A percentile compares a stretch with the other conserved stretches of the same genome.
Conservation (phyloP, 2,113 vertebrate genomes). For the Chamaea fasciata region DNA sequence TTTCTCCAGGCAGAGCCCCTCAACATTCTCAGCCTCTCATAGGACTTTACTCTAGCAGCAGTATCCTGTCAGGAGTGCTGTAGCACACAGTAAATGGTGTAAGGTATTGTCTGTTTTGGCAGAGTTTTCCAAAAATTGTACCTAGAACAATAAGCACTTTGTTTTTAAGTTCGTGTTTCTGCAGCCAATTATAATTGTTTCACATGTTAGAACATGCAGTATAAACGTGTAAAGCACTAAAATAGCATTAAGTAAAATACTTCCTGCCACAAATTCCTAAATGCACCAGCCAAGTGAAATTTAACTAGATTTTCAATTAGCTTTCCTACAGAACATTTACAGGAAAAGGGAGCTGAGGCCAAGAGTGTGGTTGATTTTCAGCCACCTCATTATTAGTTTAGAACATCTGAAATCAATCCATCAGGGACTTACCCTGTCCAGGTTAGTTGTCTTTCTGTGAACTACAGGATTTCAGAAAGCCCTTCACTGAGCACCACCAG, state of each 20-base stretch:
- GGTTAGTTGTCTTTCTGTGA: not conserved
- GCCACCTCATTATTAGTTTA: not conserved
- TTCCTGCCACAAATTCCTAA: slow-evolving; percentile 18
- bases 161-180: not conserved
- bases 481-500: not conserved
- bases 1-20: not conserved
- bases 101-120: not conserved
- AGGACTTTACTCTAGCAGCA: not conserved
- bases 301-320: not conserved
- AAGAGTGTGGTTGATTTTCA: not conserved
- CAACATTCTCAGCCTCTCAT: not conserved
- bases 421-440: not conserved
- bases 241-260: slow-evolving; percentile 9
- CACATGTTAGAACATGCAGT: not conserved
- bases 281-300: not conserved
- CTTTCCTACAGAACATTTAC: not conserved
- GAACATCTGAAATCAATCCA: not conserved
- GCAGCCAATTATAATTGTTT: not conserved
- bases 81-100: not conserved
- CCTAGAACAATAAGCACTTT: not conserved
- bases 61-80: not conserved
- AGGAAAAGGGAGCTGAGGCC: not conserved
- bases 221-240: not conserved
- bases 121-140: not conserved
- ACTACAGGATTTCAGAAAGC: not conserved